Evolutionary conservation across 53 echinoderm and acorn worm species (phyloP).

Genomic region (Holothuria scabra): DNA sequence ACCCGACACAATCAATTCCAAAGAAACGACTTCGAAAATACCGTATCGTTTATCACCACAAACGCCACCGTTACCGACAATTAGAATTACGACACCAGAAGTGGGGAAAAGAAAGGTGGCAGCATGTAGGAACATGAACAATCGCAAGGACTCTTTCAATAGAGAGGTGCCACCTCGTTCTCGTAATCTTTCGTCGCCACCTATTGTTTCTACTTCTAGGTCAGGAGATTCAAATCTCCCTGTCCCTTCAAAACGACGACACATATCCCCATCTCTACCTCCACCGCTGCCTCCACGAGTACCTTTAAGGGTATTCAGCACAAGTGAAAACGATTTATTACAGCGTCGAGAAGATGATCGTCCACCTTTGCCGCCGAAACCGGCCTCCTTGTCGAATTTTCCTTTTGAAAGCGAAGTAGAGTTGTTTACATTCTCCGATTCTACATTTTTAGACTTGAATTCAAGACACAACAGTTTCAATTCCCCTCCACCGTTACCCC

Average conservation of each 20-base stretch:
- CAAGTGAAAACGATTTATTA: background rate
- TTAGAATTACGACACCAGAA: too few relatives aligned
- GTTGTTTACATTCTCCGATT: background rate
- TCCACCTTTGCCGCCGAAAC: constrained; percentile 25
- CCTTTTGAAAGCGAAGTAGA: constrained; percentile 10
- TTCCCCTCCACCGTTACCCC: constrained; percentile 1
- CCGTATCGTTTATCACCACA: too few relatives aligned
- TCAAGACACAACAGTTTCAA: constrained; percentile 38
- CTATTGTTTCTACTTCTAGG: background rate
- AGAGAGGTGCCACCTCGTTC: constrained; percentile 20
- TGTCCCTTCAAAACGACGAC: constrained; percentile 9
- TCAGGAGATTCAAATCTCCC: constrained; percentile 7
- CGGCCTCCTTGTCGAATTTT: background rate
- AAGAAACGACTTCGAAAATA: too few relatives aligned
- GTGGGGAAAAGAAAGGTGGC: too few relatives aligned
- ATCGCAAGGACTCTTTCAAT: constrained; percentile 15
- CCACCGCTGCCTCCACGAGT: constrained; percentile 34
- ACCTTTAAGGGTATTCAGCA: background rate
- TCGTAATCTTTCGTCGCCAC: constrained; percentile 22
- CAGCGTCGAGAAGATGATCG: background rate
- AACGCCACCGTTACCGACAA: too few relatives aligned
- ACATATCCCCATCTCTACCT: background rate
- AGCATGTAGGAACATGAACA: too few relatives aligned
- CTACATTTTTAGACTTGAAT: background rate
- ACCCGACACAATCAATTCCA: too few relatives aligned